Conservation (phyloP, 2,797 vertebrate genomes). For the Cyclopterus lumpus region DNA sequence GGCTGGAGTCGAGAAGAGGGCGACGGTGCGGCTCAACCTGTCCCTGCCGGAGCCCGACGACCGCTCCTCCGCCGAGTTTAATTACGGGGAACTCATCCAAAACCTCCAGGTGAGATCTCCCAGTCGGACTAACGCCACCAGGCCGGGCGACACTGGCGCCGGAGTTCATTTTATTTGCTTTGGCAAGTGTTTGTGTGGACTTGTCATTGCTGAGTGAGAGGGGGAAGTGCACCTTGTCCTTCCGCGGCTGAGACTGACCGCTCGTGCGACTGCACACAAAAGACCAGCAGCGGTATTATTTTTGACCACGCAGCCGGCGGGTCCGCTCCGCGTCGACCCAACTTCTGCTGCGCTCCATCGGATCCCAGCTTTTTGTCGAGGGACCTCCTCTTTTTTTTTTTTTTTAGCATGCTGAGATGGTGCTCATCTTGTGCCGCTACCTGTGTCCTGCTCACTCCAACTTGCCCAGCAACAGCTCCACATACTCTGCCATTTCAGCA, state of each 20-base stretch:
- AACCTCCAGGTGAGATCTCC: constrained; percentile 75
- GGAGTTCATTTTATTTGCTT: constrained; percentile 60
- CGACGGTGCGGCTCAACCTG: constrained; percentile 92
- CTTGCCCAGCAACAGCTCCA: constrained; percentile 81
- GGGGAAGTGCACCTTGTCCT: constrained; percentile 70
- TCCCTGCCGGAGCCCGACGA: constrained; percentile 93
- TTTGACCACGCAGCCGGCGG: constrained; percentile 33
- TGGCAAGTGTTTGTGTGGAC: constrained; percentile 64
- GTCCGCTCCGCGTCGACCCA: constrained; percentile 42
- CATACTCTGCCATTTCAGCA: constrained; percentile 72
- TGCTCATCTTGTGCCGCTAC: constrained; percentile 60
- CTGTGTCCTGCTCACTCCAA: constrained; percentile 65
- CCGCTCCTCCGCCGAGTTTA: constrained; percentile 93
- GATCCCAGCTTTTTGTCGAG: background rate
- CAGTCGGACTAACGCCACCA: constrained; percentile 5
- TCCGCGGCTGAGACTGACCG: constrained; percentile 62
- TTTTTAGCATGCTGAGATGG: constrained; percentile 40
- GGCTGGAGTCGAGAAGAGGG: constrained; percentile 80
- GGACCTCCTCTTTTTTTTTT: constrained; percentile 5
- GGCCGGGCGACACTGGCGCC: constrained; percentile 37
- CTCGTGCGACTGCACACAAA: constrained; percentile 66
- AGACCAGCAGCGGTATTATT: constrained; percentile 36
- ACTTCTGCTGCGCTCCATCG: constrained; percentile 62
- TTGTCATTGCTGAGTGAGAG: constrained; percentile 64
- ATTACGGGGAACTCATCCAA: constrained; percentile 93